Evolutionary conservation across 2,797 vertebrate species (phyloP).

Genomic region (Chromobotia macracanthus): DNA sequence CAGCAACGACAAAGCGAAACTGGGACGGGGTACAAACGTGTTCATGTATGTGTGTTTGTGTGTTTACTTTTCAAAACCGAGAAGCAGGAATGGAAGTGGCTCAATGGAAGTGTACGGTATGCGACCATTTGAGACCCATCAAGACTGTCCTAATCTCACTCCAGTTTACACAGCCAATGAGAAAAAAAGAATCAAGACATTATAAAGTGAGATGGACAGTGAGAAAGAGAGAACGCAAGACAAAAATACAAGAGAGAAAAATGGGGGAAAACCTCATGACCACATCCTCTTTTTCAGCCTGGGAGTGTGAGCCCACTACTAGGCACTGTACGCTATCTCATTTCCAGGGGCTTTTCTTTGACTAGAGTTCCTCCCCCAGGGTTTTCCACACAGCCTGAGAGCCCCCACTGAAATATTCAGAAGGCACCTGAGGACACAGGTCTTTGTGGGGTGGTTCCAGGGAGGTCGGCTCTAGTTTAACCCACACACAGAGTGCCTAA

Average conservation of each 20-base stretch:
- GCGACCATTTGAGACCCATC: conserved; percentile 5
- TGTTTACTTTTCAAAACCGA: conserved; percentile 17
- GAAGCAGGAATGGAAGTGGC: background rate
- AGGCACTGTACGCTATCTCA: conserved; percentile 50
- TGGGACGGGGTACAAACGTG: conserved; percentile 18
- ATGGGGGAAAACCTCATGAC: conserved; percentile 31
- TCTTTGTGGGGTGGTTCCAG: conserved; percentile 41
- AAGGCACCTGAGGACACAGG: conserved; percentile 58
- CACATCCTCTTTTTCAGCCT: conserved; percentile 52
- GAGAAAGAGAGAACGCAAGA: background rate
- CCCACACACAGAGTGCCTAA: conserved; percentile 68
- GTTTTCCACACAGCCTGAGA: conserved; percentile 43
- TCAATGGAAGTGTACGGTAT: background rate
- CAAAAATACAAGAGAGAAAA: conserved; percentile 12
- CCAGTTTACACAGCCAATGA: background rate
- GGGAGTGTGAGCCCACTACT: conserved; percentile 42
- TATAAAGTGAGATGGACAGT: background rate
- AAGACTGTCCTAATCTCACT: conserved; percentile 27
- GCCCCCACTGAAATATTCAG: conserved; percentile 57
- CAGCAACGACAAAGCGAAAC: conserved; percentile 22
- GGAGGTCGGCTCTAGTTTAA: conserved; percentile 60
- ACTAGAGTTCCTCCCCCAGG: conserved; percentile 53
- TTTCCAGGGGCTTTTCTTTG: conserved; percentile 68
- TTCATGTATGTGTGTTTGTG: conserved; percentile 8
- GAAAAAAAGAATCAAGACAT: conserved; percentile 17